Evolutionary conservation across 2,888 invertebrate species (phyloP).

Genomic region (Ophion costatus): DNA sequence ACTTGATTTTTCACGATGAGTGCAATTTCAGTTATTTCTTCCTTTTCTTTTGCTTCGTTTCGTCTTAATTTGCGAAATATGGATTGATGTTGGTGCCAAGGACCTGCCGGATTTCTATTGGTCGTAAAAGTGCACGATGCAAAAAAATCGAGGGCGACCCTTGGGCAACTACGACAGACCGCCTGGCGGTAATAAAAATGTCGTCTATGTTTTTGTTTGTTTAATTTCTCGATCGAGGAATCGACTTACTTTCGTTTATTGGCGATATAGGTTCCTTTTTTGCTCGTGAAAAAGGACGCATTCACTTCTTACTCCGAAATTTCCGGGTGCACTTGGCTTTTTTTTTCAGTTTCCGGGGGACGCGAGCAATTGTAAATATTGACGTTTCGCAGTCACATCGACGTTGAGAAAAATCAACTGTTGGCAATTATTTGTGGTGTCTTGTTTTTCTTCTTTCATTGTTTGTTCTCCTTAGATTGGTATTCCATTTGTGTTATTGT

Average conservation of each 20-base stretch:
- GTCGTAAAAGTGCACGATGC: conserved; percentile 18
- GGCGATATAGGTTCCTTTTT: conserved; percentile 31
- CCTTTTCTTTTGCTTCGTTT: conserved; percentile 6
- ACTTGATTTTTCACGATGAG: conserved; percentile 59
- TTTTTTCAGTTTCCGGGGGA: not conserved
- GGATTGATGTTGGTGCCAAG: conserved; percentile 13
- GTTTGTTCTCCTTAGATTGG: not conserved
- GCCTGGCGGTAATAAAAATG: conserved; percentile 8
- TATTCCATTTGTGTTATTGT: conserved; percentile 11
- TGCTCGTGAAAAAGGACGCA: conserved; percentile 6
- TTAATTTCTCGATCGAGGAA: conserved; percentile 47
- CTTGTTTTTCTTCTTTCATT: conserved; percentile 8
- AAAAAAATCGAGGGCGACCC: conserved; percentile 22
- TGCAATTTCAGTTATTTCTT: conserved; percentile 56
- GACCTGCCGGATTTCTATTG: conserved; percentile 41
- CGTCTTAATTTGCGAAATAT: conserved; percentile 29
- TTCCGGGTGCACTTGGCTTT: not conserved
- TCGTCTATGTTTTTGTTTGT: conserved; percentile 20
- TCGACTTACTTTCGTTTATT: conserved; percentile 63
- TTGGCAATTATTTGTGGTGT: conserved; percentile 34
- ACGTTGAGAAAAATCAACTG: conserved; percentile 27
- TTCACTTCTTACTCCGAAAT: conserved; percentile 6
- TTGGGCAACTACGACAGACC: conserved; percentile 20
- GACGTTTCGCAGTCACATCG: conserved; percentile 50
- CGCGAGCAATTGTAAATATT: conserved; percentile 39